phyloP scores from a whole-genome alignment of 2,113 vertebrate genomes.

The Diglossa brunneiventris region DNA sequence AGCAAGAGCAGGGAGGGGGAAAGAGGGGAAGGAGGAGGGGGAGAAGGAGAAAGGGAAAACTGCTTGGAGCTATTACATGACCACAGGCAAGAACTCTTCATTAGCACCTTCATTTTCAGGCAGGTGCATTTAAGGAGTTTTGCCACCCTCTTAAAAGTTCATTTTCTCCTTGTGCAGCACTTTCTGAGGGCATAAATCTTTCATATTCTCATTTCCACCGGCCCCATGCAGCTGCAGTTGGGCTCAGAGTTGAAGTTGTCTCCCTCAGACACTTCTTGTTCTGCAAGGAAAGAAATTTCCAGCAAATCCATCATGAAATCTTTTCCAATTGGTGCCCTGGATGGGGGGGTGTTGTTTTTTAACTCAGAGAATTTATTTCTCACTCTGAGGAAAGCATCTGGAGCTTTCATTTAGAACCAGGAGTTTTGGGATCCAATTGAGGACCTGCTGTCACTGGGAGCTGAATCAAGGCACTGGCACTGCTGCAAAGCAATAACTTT shows the following conservation, averaged over 20 bases:
- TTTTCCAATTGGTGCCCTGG: not conserved
- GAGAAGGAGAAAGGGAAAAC: not conserved
- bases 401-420: not conserved
- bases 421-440: not conserved
- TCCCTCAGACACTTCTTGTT: not conserved
- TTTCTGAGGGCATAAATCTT: not conserved
- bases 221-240: not conserved
- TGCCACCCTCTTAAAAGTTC: not conserved
- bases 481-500: not conserved
- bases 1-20: not conserved
- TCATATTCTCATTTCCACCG: not conserved
- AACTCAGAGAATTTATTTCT: not conserved
- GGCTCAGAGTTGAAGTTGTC: not conserved
- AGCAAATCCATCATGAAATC: not conserved
- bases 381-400: not conserved
- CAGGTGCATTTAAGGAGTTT: not conserved
- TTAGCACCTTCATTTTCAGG: not conserved
- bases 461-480: not conserved
- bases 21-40: not conserved
- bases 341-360: not conserved
- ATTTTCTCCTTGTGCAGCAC: not conserved
- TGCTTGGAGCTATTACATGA: not conserved
- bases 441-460: not conserved
- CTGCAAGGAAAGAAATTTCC: not conserved
- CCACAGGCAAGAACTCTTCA: constrained; percentile 1